Base-by-base conservation (phyloP, 2,113 vertebrate genomes). In the Elephas maximus region DNA sequence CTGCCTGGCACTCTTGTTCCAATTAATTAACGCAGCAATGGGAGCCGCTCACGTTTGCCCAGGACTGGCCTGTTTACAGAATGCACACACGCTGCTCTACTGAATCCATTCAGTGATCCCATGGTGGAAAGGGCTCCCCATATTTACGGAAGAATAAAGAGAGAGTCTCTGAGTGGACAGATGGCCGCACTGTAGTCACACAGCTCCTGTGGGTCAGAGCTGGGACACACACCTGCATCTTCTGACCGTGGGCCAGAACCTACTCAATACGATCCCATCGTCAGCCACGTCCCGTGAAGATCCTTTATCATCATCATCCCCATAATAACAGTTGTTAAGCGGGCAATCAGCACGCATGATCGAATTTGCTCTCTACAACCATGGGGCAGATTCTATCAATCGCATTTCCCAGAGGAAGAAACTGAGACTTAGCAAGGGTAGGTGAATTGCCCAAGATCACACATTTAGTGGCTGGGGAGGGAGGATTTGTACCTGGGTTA, bases 1-100 rank as follows among this genome's bases (percentile, higher is more conserved):
- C 97, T 97, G 96, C 96, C 90, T 95, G 65, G 48, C 80, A 93
- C 81, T 89, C 84, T 91, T 76, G 51, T 93, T 96, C 69, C 84
- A 95, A 81, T 97, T 97, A 93, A 97, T 97, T 96, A 96, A 95
- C 80, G 62, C 37, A 53, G 90, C 7, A 4, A 65, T 57, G 69
- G 77, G 90, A 79, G 93, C 95, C 37, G 21, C 53, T 41, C 44
- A 3, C 37, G 41, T 62, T 79, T 71, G 81, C 67, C 65, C 33
- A 65, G 91, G 51, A 78, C 60, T 24, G 41, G 65, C 51, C 57
- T 9, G 26, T 69, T 76, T 78, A 15, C 53, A 28, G 67, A 74
- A n/a, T 11, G 44, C 37, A n/a, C 15, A 30, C 45, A 2, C 57
- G 41, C 37, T 37, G 48, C 57, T 45, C 45, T 18, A 1, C 48